Percentiles rank a stretch among this genome's conserved stretches.
Evolutionary conservation across 2,797 vertebrate genomes (phyloP).

Genomic region (Fundulus diaphanus): DNA sequence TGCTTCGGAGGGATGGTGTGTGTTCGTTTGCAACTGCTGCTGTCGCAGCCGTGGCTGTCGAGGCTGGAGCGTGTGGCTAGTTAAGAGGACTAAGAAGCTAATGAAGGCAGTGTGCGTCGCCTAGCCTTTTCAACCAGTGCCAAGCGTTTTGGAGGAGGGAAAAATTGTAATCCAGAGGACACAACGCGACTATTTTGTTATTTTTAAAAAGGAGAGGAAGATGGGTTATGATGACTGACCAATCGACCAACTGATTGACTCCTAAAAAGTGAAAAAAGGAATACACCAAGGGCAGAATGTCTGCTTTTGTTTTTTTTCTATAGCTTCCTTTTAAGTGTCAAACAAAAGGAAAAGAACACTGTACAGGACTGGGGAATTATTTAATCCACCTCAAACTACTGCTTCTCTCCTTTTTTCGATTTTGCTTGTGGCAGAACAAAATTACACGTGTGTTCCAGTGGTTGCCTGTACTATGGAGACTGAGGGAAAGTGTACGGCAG

Average conservation of each 20-base stretch:
- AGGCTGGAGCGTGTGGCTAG: slow-evolving; percentile 75
- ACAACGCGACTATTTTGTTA: slow-evolving; percentile 37
- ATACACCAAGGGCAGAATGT: slow-evolving; percentile 60
- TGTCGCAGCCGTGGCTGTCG: slow-evolving; percentile 50
- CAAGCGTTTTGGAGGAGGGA: slow-evolving; percentile 40
- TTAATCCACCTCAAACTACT: slow-evolving; percentile 47
- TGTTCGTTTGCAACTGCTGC: slow-evolving; percentile 60
- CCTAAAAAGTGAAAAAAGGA: slow-evolving; percentile 79
- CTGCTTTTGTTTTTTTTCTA: slow-evolving; percentile 39
- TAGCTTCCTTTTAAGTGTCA: slow-evolving; percentile 41
- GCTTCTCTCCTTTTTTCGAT: slow-evolving; percentile 29
- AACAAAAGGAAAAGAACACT: slow-evolving; percentile 72
- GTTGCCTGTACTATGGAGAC: slow-evolving; percentile 83
- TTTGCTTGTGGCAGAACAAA: slow-evolving; percentile 54
- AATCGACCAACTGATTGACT: slow-evolving; percentile 70
- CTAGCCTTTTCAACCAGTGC: slow-evolving; percentile 68
- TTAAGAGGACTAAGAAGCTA: slow-evolving; percentile 75
- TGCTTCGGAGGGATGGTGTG: slow-evolving; percentile 70
- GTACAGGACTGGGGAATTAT: slow-evolving; percentile 78
- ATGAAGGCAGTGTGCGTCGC: slow-evolving; percentile 78
- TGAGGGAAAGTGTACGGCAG: slow-evolving; percentile 76
- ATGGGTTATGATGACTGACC: slow-evolving; percentile 67
- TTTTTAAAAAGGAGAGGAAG: slow-evolving; percentile 44
- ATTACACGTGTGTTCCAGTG: slow-evolving; percentile 53
- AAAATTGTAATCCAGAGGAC: slow-evolving; percentile 62